These are phyloP conservation scores for Neocrepidodera transversa DNA, from an alignment of 2,888 invertebrate species.

Conservation along the genomic window DNA sequence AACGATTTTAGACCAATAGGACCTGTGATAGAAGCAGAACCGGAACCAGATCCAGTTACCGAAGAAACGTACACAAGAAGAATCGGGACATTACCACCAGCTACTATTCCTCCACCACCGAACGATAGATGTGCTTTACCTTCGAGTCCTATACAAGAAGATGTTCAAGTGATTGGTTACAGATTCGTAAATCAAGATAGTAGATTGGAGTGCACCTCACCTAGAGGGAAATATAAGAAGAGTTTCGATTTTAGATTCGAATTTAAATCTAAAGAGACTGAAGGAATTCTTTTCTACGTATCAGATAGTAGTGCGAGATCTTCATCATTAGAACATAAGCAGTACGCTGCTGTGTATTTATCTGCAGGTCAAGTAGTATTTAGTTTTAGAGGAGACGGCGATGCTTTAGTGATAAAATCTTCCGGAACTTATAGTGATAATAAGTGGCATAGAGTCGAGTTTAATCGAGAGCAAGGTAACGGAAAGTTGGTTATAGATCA, in stretches of 20 bases:
- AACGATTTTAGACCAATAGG: slow-evolving; percentile 26
- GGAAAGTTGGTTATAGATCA: slow-evolving; percentile 75
- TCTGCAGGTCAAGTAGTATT: slow-evolving; percentile 76
- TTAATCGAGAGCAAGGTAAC: slow-evolving; percentile 68
- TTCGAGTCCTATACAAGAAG: slow-evolving; percentile 59
- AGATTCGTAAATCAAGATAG: slow-evolving; percentile 73
- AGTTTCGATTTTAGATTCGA: slow-evolving; percentile 78
- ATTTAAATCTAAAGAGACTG: slow-evolving; percentile 76
- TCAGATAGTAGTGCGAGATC: slow-evolving; percentile 62
- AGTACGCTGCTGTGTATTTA: slow-evolving; percentile 77
- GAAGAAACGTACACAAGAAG: slow-evolving; percentile 51
- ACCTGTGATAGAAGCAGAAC: neutral
- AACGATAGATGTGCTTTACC: slow-evolving; percentile 63
- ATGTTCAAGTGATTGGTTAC: slow-evolving; percentile 56
- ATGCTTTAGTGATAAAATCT: slow-evolving; percentile 63
- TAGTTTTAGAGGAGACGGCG: slow-evolving; percentile 75
- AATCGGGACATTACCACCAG: slow-evolving; percentile 50
- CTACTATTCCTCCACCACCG: slow-evolving; percentile 53
- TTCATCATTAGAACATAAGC: slow-evolving; percentile 53
- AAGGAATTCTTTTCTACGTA: slow-evolving; percentile 87
- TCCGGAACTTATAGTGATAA: slow-evolving; percentile 71
- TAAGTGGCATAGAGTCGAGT: slow-evolving; percentile 79
- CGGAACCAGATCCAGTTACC: neutral
- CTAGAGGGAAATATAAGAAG: slow-evolving; percentile 66
- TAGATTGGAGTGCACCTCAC: slow-evolving; percentile 73